A percentile compares a stretch with the other conserved stretches of the same genome.
These are phyloP conservation scores for Myxocyprinus asiaticus DNA, from an alignment of 2,113 vertebrate species.

Conservation along the genomic window DNA sequence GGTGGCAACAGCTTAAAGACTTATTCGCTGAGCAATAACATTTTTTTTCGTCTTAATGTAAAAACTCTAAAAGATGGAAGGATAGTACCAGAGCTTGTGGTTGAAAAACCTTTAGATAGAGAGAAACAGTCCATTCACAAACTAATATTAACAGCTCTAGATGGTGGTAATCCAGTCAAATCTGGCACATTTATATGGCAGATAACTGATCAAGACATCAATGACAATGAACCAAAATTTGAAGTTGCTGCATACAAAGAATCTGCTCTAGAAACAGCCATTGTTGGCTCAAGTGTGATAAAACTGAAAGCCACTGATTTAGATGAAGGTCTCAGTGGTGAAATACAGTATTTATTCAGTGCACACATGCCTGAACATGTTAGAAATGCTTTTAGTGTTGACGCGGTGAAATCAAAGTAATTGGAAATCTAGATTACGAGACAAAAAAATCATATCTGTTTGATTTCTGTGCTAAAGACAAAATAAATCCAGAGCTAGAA, in stretches of 20 bases:
- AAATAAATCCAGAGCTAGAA: slow-evolving; percentile 69
- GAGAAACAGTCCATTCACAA: neutral
- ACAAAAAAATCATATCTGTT: slow-evolving; percentile 43
- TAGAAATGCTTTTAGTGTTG: slow-evolving; percentile 49
- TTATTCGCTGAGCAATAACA: neutral
- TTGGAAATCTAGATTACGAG: slow-evolving; percentile 59
- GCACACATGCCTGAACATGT: slow-evolving; percentile 52
- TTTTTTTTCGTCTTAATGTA: neutral
- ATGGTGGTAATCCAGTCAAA: slow-evolving; percentile 9
- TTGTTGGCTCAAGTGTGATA: slow-evolving; percentile 68
- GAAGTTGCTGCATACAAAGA: slow-evolving; percentile 71
- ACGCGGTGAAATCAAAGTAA: slow-evolving; percentile 60
- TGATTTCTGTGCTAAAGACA: slow-evolving; percentile 62
- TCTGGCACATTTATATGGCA: neutral
- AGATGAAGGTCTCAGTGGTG: slow-evolving; percentile 68
- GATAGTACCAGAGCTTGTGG: neutral
- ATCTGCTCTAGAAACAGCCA: slow-evolving; percentile 73
- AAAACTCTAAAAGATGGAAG: neutral
- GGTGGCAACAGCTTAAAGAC: slow-evolving; percentile 1
- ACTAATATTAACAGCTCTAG: neutral
- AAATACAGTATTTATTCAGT: slow-evolving; percentile 62
- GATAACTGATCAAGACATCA: slow-evolving; percentile 8
- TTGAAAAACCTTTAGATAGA: neutral
- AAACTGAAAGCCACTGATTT: slow-evolving; percentile 72
- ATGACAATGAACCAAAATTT: slow-evolving; percentile 4